Evolutionary conservation across 2,797 vertebrate species (phyloP).

Genomic region (Gallirallus australis): DNA sequence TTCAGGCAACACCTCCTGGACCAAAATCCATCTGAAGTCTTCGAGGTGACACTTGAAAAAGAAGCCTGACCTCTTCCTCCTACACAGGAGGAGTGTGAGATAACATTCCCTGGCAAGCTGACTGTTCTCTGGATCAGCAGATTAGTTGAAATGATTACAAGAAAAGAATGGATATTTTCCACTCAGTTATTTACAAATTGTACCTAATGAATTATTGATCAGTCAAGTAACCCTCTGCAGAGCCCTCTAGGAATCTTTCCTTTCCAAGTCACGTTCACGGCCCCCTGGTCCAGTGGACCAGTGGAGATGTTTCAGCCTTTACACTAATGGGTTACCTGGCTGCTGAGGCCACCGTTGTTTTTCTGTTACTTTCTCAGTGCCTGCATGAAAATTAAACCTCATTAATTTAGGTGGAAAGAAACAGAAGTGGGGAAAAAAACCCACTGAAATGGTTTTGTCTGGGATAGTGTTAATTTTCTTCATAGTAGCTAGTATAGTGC

Average conservation of each 20-base stretch:
- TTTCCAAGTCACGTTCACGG: background rate
- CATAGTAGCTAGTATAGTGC: no score
- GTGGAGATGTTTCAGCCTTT: background rate
- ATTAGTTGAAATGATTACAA: slow-evolving; percentile 45
- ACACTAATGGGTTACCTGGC: background rate
- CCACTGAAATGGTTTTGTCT: no score
- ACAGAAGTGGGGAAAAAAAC: background rate
- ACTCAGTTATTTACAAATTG: slow-evolving; percentile 49
- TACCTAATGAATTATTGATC: slow-evolving; percentile 51
- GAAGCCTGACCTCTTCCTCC: slow-evolving; percentile 23
- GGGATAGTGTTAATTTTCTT: no score
- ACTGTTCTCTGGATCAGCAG: slow-evolving; percentile 42
- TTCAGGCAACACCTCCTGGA: background rate
- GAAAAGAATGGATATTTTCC: slow-evolving; percentile 54
- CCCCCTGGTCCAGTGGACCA: background rate
- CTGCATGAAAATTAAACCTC: background rate
- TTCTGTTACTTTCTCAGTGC: background rate
- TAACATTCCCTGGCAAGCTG: slow-evolving; percentile 9
- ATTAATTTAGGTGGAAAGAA: background rate
- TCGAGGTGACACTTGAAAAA: background rate
- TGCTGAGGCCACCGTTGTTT: background rate
- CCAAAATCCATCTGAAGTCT: background rate
- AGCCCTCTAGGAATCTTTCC: background rate
- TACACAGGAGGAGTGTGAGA: background rate
- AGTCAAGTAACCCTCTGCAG: background rate